phyloP scores from a whole-genome alignment of 2,888 invertebrate species.

The Micropterix aruncella region DNA sequence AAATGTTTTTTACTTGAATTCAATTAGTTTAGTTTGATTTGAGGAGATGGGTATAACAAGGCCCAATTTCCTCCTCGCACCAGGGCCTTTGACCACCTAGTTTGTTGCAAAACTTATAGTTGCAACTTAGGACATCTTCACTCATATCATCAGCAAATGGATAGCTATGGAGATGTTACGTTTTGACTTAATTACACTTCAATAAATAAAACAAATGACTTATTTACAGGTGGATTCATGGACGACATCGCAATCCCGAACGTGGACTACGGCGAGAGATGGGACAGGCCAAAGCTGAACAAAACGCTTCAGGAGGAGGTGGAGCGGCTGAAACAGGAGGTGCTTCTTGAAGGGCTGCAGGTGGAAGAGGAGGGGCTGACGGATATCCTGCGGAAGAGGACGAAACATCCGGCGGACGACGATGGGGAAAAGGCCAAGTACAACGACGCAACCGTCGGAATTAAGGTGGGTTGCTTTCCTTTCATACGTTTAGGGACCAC shows the following conservation, averaged over 20 bases:
- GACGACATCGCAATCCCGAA: constrained; percentile 76
- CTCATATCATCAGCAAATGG: too few species aligned
- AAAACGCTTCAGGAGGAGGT: constrained; percentile 60
- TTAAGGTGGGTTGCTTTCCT: constrained; percentile 26
- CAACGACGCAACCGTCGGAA: constrained; percentile 30
- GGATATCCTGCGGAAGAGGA: constrained; percentile 56
- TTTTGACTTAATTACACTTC: too few species aligned
- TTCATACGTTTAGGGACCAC: too few species aligned
- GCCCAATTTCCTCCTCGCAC: too few species aligned
- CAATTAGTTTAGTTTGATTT: too few species aligned
- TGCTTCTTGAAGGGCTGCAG: constrained; percentile 65
- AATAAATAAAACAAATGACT: too few species aligned
- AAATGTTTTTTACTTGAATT: too few species aligned
- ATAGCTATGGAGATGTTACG: too few species aligned
- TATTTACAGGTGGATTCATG: constrained; percentile 60
- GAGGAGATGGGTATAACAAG: too few species aligned
- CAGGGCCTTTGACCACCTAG: too few species aligned
- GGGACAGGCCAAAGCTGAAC: constrained; percentile 40
- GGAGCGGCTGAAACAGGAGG: constrained; percentile 71
- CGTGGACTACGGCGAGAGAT: constrained; percentile 25
- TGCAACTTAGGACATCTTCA: too few species aligned
- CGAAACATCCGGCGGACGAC: constrained; percentile 43
- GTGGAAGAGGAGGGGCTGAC: constrained; percentile 75
- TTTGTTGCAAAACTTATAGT: too few species aligned
- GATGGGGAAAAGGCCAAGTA: constrained; percentile 35